Evolutionary conservation across 2,113 vertebrate species (phyloP), one percentile per base, ranked within the genome.

Genomic region (Ictalurus punctatus): DNA sequence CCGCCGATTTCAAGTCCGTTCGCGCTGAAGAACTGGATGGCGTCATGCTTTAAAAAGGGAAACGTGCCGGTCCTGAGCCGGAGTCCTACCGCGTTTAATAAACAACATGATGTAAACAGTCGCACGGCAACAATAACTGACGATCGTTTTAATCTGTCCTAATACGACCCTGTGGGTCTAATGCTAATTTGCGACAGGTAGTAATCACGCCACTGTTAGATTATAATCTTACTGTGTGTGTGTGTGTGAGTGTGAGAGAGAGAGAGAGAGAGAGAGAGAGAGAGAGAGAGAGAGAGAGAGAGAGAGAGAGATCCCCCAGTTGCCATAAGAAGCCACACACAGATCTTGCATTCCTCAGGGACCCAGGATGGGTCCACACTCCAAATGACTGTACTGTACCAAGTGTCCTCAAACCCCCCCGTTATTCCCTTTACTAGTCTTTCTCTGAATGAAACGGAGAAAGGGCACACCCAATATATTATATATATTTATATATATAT

Each of bases 311-410:
- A 71, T 76, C 59, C 78, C 83, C 56, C 86, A 48, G 78, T 85
- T 76, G 63, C 58, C 59, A 58, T 17, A 12, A 48, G 23, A 88
- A 85, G 69, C 82, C 71, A 85, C 82, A 90, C 79, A 80, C 82
- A 34, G 34, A 85, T 84, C 34, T 19, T 40, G 12, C 34, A 27
- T 27, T 37, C 85, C 30, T 59, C 34, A 76, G 71, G 23, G 69
- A 63, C 58, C n/a, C 37, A 23, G 37, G 12, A 78, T 73, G 34
- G 44, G 44, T 54, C 21, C 63, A 85, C n/a, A 67, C 25, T 30
- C 59, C 83, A 71, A 34, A 73, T 69, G 44, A 71, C 27, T 54
- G 30, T 74, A 71, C 27, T 54, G 48, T 74, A 74, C 48, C 63
- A 67, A 59, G 52, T 59, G 58, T 83, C 81, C 34, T 44, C 34